Evolutionary conservation across 2,113 vertebrate genomes (phyloP).

Genomic region (Silurus glanis): DNA sequence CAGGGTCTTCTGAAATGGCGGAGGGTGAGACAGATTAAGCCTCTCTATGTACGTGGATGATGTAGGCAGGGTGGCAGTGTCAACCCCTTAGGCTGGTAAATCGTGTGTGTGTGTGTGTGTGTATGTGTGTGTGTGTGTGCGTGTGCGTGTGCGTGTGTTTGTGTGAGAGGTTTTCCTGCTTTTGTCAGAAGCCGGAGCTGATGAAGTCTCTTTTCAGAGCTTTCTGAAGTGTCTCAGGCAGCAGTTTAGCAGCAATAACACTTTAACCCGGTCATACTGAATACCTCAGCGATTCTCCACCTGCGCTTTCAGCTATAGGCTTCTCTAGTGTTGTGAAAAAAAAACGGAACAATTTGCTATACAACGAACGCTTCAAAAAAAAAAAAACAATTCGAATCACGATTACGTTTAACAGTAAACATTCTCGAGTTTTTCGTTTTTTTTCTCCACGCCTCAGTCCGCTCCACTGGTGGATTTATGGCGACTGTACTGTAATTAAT

Average conservation of each 20-base stretch:
- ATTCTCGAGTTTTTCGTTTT: background rate
- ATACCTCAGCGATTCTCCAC: background rate
- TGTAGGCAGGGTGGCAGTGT: slow-evolving; percentile 67
- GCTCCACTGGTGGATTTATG: slow-evolving; percentile 23
- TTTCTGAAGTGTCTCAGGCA: slow-evolving; percentile 53
- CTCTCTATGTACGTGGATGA: slow-evolving; percentile 69
- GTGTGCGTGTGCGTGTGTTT: slow-evolving; percentile 2
- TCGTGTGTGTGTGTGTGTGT: slow-evolving; percentile 27
- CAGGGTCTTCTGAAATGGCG: slow-evolving; percentile 72
- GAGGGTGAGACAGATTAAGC: slow-evolving; percentile 75
- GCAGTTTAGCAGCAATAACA: background rate
- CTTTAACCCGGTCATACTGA: background rate
- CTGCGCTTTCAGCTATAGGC: background rate
- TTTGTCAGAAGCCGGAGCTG: slow-evolving; percentile 32
- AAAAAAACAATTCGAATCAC: background rate
- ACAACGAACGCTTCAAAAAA: no score
- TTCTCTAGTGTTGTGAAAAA: background rate
- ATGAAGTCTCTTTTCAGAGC: slow-evolving; percentile 45
- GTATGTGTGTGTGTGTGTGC: slow-evolving; percentile 3
- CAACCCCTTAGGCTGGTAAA: slow-evolving; percentile 45
- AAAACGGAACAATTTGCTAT: background rate
- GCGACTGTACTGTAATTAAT: slow-evolving; percentile 43
- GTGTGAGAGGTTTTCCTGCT: slow-evolving; percentile 2
- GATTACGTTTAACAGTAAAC: background rate
- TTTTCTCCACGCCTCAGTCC: background rate